These are phyloP conservation scores for Motacilla alba DNA, from an alignment of 2,113 vertebrate genomes.

Conservation along the genomic window DNA sequence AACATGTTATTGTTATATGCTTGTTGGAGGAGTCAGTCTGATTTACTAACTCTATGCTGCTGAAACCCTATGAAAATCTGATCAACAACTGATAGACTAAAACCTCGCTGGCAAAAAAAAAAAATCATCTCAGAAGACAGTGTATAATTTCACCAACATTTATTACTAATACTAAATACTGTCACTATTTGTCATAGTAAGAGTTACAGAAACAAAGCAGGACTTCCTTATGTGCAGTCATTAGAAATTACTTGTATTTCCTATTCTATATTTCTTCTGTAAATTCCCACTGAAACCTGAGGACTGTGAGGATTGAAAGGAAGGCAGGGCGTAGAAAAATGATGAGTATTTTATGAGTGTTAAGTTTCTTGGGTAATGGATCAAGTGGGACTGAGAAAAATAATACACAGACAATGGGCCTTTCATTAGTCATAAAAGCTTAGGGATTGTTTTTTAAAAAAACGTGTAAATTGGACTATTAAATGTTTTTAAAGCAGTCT, in stretches of 20 bases:
- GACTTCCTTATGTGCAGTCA: not conserved
- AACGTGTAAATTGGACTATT: not conserved
- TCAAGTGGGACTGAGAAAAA: not conserved
- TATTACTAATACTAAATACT: not conserved
- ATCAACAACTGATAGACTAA: not conserved
- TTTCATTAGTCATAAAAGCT: not conserved
- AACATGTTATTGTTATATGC: accelerated
- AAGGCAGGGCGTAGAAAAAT: not conserved
- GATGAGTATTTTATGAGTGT: not conserved
- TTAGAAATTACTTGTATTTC: not conserved
- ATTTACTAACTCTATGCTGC: not conserved
- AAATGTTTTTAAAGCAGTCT: not conserved
- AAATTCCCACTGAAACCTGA: not conserved
- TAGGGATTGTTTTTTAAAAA: not conserved
- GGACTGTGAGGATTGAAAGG: not conserved
- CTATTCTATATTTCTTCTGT: not conserved
- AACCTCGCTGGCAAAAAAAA: not conserved
- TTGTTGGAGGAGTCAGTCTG: not conserved
- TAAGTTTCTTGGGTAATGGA: not conserved
- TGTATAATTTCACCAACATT: not conserved
- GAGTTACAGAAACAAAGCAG: not conserved
- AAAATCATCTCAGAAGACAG: not conserved
- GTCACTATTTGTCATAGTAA: not conserved
- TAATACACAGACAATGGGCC: not conserved
- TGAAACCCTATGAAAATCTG: not conserved